A percentile compares a stretch with the other conserved stretches of the same genome.
Conservation (phyloP, 2,888 invertebrate species). For the Parasteatoda lunata region DNA sequence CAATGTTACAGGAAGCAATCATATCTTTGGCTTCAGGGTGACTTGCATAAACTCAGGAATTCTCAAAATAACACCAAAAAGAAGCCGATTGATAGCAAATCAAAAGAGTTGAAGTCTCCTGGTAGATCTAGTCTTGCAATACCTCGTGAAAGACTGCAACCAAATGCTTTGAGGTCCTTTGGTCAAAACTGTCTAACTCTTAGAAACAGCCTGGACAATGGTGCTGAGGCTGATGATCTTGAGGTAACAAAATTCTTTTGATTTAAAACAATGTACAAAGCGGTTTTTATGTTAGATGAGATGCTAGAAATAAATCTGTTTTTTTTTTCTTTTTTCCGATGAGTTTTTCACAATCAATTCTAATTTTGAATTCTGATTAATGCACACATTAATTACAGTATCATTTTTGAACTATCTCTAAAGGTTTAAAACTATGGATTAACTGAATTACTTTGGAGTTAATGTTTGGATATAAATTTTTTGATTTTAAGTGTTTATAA, state of each 20-base stretch:
- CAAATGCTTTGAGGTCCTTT: slow-evolving; percentile 23
- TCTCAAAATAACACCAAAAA: slow-evolving; percentile 72
- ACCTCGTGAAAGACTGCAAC: slow-evolving; percentile 50
- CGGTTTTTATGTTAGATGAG: no score
- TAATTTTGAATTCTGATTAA: no score
- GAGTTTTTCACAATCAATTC: no score
- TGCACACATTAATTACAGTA: no score
- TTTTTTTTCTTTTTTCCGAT: no score
- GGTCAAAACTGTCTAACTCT: slow-evolving; percentile 35
- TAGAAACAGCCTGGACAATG: slow-evolving; percentile 49
- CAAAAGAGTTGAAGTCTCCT: slow-evolving; percentile 37
- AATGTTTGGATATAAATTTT: no score
- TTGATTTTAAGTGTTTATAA: no score
- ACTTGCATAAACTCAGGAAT: slow-evolving; percentile 73
- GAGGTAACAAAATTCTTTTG: slow-evolving; percentile 11
- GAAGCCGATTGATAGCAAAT: slow-evolving; percentile 23
- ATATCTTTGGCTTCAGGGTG: slow-evolving; percentile 86
- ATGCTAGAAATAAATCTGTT: no score
- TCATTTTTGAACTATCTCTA: no score
- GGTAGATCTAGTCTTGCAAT: slow-evolving; percentile 49
- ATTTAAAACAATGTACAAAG: no score
- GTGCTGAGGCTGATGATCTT: slow-evolving; percentile 2
- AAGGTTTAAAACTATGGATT: no score
- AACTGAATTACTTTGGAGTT: no score
- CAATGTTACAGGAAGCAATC: slow-evolving; percentile 81